phyloP scores from a whole-genome alignment of 2,888 invertebrate species.

The Orgyia antiqua region DNA sequence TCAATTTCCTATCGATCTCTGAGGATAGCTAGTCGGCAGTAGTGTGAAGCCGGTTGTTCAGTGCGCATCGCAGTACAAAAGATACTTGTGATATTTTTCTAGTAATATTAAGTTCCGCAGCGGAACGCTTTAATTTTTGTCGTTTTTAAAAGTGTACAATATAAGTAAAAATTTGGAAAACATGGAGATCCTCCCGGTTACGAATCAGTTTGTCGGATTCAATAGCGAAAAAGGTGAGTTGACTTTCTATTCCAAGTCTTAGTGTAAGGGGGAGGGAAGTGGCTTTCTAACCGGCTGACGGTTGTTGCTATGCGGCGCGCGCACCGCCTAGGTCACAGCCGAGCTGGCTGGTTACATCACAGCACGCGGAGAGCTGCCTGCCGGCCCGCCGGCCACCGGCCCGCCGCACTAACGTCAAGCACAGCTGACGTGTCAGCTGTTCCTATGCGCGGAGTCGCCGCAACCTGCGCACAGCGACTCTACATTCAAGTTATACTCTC shows the following conservation, averaged over 20 bases:
- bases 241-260: conserved; percentile 60
- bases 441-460: conserved; percentile 45
- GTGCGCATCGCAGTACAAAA: conserved; percentile 75
- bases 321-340: conserved; percentile 25
- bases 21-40: conserved; percentile 66
- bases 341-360: no score
- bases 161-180: conserved; percentile 78
- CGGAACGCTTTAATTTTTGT: conserved; percentile 61
- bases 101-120: conserved; percentile 64
- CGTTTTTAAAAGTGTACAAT: conserved; percentile 73
- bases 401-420: conserved; percentile 27
- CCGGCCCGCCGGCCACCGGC: background rate
- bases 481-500: no score
- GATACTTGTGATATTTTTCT: conserved; percentile 78
- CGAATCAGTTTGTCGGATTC: conserved; percentile 87
- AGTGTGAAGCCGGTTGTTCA: conserved; percentile 52
- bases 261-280: conserved; percentile 50
- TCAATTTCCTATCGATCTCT: conserved; percentile 69
- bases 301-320: conserved; percentile 72
- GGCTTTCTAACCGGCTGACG: conserved; percentile 63
- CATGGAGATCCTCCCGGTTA: conserved; percentile 89
- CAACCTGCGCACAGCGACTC: no score
- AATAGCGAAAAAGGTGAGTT: conserved; percentile 85
- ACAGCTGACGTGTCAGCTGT: conserved; percentile 66
- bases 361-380: no score